Base-by-base conservation (phyloP, 2,113 vertebrate species). In the Paraplagusia blochii region DNA sequence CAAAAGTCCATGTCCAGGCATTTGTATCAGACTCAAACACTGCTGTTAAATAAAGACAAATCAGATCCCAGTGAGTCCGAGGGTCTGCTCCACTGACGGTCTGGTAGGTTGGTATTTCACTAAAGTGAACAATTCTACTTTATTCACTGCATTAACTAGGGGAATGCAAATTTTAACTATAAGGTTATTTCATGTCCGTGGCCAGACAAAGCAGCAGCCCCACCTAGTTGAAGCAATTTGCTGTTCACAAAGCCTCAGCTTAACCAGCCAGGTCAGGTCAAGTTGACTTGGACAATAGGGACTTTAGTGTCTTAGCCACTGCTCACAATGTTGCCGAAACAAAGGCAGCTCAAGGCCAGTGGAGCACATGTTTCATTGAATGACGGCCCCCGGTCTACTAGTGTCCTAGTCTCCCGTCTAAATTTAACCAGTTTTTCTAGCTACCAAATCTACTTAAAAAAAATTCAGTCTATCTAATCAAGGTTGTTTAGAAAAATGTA, bases 261-360 rank as follows among this genome's bases (percentile, higher is more conserved):
- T 91, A 90, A 91, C 89, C 89, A 90, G 90, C 86, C 74, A 88
- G 90, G 90, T 90, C 90, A 88, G 90, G 90, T 90, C 90, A 91
- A 91, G 88, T 91, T 91, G 88, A 90, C 82, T 88, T 84, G 86
- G 82, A 91, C 90, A 91, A 91, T 88, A 64, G 85, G 68, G 90
- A 88, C 88, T 89, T 88, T 88, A 88, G 88, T 86, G 86, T 90
- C 83, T 87, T 83, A 86, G 79, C 87, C 87, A 87, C 79, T 76
- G 83, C 78, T 76, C 82, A 71, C 67, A 86, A 82, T 87, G 80
- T 85, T 56, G 66, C 80, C 72, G 60, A 75, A 77, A 87, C 83
- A 88, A 90, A 88, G 88, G 76, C 85, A 74, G 69, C 73, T 71
- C 74, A 34, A 80, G 80, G 76, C 66, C 76, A 85, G 75, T 85